These are phyloP conservation scores for Papilio demoleus DNA, from an alignment of 2,888 invertebrate genomes.

Conservation along the genomic window DNA sequence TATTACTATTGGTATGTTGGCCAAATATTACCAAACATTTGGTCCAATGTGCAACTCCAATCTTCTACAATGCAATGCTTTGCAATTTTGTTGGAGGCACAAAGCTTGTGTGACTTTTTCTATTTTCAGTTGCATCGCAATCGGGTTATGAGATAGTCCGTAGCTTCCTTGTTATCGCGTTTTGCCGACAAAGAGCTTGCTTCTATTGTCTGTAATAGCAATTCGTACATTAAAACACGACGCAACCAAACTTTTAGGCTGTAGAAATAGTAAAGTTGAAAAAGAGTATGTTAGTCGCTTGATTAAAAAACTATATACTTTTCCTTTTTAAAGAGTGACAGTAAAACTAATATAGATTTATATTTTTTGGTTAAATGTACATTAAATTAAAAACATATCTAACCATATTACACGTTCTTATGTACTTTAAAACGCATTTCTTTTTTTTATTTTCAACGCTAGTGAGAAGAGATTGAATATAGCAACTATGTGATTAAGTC, in stretches of 20 bases:
- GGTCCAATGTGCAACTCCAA: constrained; percentile 8
- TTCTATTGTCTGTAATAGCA: constrained; percentile 11
- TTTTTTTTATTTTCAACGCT: no score
- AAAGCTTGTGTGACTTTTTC: constrained; percentile 24
- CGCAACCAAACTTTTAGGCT: background rate
- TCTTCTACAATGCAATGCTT: constrained; percentile 10
- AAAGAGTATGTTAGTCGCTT: background rate
- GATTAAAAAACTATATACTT: background rate
- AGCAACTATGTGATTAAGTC: background rate
- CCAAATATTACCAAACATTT: background rate
- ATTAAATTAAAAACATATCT: no score
- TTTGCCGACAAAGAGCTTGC: constrained; percentile 14
- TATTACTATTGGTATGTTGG: no score
- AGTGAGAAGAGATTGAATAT: background rate
- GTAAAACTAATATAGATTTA: background rate
- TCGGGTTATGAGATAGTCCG: constrained; percentile 14
- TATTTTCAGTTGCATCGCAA: constrained; percentile 10
- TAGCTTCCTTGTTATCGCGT: constrained; percentile 5
- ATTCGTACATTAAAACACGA: constrained; percentile 13
- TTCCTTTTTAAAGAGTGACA: background rate
- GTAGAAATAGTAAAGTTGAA: background rate
- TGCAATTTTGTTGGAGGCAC: constrained; percentile 25
- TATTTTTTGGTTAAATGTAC: background rate
- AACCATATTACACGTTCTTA: no score
- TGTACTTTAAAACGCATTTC: no score